These are phyloP conservation scores for Mechanitis messenoides DNA, from an alignment of 2,888 invertebrate species.

Conservation along the genomic window DNA sequence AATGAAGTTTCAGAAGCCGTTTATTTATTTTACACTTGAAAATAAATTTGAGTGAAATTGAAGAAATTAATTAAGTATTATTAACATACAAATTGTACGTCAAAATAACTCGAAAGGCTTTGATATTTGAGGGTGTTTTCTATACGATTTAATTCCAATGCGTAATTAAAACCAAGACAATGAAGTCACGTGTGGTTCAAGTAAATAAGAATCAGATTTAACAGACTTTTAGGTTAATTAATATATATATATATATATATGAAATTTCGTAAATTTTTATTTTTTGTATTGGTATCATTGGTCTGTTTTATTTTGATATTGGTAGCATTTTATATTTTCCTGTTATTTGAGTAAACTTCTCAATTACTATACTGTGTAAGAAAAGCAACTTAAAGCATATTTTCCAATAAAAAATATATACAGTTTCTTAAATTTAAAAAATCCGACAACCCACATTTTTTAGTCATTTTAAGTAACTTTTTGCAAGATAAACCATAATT, in stretches of 20 bases:
- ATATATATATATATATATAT: not conserved
- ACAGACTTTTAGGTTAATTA: slow-evolving; percentile 11
- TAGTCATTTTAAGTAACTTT: no score
- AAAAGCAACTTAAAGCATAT: no score
- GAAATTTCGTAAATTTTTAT: not conserved
- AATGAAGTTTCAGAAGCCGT: slow-evolving; percentile 3
- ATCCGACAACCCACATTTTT: no score
- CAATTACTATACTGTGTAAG: no score
- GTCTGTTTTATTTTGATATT: no score
- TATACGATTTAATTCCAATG: slow-evolving; percentile 21
- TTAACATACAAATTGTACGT: slow-evolving; percentile 13
- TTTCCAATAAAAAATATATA: no score
- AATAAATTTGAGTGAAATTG: slow-evolving; percentile 7
- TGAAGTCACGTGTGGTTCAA: slow-evolving; percentile 22
- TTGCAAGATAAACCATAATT: no score
- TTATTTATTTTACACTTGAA: slow-evolving; percentile 6
- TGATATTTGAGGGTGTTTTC: slow-evolving; percentile 7
- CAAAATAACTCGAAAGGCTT: slow-evolving; percentile 12
- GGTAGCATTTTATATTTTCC: no score
- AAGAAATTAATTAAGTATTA: slow-evolving; percentile 15
- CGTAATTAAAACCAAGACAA: slow-evolving; percentile 27
- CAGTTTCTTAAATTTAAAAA: no score
- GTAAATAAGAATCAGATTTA: slow-evolving; percentile 19
- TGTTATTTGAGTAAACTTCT: no score
- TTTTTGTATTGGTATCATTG: not conserved